Evolutionary conservation across 2,888 invertebrate genomes (phyloP).

Genomic region (Lysandra bellargus): DNA sequence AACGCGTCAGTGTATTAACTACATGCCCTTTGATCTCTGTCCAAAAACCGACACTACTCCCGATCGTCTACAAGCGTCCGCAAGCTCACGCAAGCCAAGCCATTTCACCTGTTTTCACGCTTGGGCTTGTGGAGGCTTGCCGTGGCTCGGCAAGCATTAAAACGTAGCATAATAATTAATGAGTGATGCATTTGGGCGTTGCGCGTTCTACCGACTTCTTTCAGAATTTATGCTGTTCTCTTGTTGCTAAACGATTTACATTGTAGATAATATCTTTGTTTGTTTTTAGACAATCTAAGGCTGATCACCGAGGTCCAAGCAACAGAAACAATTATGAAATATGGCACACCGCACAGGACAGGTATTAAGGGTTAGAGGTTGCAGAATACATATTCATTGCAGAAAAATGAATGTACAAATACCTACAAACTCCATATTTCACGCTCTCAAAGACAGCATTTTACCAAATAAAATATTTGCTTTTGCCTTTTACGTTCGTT

Average conservation of each 20-base stretch:
- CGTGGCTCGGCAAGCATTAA: no score
- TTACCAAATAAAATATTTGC: neutral
- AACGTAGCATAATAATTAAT: neutral
- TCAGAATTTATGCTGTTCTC: neutral
- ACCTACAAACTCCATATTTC: neutral
- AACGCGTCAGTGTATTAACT: no score
- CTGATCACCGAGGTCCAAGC: neutral
- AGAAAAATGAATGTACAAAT: neutral
- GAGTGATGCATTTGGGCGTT: constrained; percentile 5
- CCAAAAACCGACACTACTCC: no score
- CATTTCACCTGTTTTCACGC: no score
- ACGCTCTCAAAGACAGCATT: neutral
- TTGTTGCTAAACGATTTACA: neutral
- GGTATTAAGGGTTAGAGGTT: no score
- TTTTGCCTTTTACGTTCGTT: neutral
- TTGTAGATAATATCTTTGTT: no score
- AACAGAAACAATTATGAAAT: neutral
- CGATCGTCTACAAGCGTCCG: no score
- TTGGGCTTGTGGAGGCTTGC: no score
- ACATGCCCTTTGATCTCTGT: no score
- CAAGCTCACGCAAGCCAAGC: no score
- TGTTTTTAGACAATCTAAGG: neutral
- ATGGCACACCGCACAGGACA: neutral
- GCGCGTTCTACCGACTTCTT: neutral
- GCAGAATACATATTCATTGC: neutral